Evolutionary conservation across 2,888 invertebrate species (phyloP).

Genomic region (Pheosia gnoma): DNA sequence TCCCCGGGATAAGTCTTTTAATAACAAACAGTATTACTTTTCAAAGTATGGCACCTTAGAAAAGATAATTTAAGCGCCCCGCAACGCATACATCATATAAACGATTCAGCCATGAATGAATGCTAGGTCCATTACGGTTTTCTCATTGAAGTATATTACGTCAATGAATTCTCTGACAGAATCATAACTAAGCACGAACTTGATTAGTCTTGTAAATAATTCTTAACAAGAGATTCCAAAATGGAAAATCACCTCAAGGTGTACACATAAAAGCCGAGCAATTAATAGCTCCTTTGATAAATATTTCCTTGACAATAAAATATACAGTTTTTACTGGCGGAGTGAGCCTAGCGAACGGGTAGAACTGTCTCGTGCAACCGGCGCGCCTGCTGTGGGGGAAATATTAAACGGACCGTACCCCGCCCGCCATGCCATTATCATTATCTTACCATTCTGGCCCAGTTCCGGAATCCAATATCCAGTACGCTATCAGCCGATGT

Average conservation of each 20-base stretch:
- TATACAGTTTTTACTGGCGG: conserved; percentile 75
- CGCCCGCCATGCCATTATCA: conserved; percentile 56
- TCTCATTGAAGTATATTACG: too few relatives aligned
- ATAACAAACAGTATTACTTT: too few relatives aligned
- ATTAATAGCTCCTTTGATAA: conserved; percentile 78
- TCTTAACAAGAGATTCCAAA: conserved; percentile 31
- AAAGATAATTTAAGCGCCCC: too few relatives aligned
- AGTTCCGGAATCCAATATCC: conserved; percentile 47
- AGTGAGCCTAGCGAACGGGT: conserved; percentile 64
- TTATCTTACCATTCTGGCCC: conserved; percentile 65
- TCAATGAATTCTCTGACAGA: too few relatives aligned
- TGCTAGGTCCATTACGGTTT: too few relatives aligned
- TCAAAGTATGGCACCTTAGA: too few relatives aligned
- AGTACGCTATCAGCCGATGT: conserved; percentile 37
- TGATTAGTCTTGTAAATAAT: conserved; percentile 10
- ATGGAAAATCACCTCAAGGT: conserved; percentile 51
- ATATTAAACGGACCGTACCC: conserved; percentile 74
- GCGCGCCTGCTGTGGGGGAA: conserved; percentile 71
- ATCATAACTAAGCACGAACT: background rate
- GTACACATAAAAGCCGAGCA: conserved; percentile 63
- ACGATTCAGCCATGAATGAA: too few relatives aligned
- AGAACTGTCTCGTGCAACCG: conserved; percentile 76
- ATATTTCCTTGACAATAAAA: conserved; percentile 81
- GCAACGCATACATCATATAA: too few relatives aligned
- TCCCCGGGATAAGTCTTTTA: too few relatives aligned